Percentiles rank a stretch among this genome's conserved stretches.
Conservation (phyloP, 1,140 invertebrate species). For the Cardiocondyla obscurior region DNA sequence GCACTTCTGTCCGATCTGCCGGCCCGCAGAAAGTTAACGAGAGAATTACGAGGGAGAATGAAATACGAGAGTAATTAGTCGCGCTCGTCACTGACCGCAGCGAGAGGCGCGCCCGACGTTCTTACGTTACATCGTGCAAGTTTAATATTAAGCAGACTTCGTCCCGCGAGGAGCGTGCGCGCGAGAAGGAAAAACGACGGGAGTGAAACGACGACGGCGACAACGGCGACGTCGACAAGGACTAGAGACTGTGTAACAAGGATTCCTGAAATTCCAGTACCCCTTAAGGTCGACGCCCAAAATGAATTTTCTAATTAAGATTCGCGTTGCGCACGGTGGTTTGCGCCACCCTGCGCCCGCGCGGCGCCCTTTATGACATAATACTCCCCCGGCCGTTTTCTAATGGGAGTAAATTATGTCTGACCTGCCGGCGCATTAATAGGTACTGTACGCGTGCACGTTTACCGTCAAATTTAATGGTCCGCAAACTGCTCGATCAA, state of each 20-base stretch:
- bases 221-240: neutral
- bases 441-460: neutral
- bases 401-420: conserved; percentile 56
- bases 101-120: conserved; percentile 5
- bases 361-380: conserved; percentile 61
- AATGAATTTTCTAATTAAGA: conserved; percentile 75
- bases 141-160: conserved; percentile 53
- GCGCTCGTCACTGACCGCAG: conserved; percentile 53
- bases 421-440: neutral
- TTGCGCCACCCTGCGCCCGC: conserved; percentile 8
- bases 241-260: conserved; percentile 45
- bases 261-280: conserved; percentile 64
- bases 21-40: conserved; percentile 14
- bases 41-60: conserved; percentile 31
- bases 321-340: conserved; percentile 58
- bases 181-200: conserved; percentile 6
- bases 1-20: conserved; percentile 2
- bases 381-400: conserved; percentile 55
- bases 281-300: conserved; percentile 41
- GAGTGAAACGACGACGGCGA: neutral
- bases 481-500: neutral
- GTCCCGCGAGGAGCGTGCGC: neutral
- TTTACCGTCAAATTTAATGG: neutral
- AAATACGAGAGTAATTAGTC: conserved; percentile 52
- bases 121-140: conserved; percentile 48